Evolutionary conservation across 2,888 invertebrate genomes (phyloP).

Genomic region (Eilema sororculum): DNA sequence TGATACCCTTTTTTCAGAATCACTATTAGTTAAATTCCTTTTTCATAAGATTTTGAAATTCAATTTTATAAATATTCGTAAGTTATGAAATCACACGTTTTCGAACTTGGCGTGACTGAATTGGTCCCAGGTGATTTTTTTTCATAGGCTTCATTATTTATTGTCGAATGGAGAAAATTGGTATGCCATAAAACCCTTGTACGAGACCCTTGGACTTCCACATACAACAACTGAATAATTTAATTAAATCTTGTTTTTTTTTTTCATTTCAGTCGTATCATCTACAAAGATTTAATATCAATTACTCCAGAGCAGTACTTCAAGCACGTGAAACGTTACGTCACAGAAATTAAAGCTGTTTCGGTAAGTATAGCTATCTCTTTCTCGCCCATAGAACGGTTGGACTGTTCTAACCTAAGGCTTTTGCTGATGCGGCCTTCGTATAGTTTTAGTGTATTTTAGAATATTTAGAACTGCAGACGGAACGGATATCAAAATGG

Average conservation of each 20-base stretch:
- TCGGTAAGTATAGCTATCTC: conserved; percentile 88
- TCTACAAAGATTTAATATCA: conserved; percentile 95
- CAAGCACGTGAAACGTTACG: conserved; percentile 95
- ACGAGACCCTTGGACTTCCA: too few species aligned
- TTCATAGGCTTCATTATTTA: too few species aligned
- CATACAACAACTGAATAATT: too few species aligned
- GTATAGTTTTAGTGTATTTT: conserved; percentile 48
- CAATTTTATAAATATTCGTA: too few species aligned
- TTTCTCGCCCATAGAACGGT: conserved; percentile 41
- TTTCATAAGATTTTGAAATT: too few species aligned
- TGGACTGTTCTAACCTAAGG: conserved; percentile 54
- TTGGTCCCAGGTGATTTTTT: too few species aligned
- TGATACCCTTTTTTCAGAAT: neutral
- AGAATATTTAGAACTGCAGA: conserved; percentile 12
- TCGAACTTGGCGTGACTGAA: too few species aligned
- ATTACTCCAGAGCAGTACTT: conserved; percentile 98
- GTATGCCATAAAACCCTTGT: too few species aligned
- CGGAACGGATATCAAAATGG: neutral
- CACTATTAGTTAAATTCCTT: too few species aligned
- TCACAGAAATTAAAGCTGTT: conserved; percentile 96
- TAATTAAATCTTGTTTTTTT: neutral
- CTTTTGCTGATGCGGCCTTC: conserved; percentile 66
- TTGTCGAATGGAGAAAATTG: too few species aligned
- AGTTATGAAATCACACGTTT: too few species aligned
- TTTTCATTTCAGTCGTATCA: conserved; percentile 90